These are phyloP conservation scores for Conus ventricosus DNA, from an alignment of 1,140 invertebrate species.

Conservation along the genomic window DNA sequence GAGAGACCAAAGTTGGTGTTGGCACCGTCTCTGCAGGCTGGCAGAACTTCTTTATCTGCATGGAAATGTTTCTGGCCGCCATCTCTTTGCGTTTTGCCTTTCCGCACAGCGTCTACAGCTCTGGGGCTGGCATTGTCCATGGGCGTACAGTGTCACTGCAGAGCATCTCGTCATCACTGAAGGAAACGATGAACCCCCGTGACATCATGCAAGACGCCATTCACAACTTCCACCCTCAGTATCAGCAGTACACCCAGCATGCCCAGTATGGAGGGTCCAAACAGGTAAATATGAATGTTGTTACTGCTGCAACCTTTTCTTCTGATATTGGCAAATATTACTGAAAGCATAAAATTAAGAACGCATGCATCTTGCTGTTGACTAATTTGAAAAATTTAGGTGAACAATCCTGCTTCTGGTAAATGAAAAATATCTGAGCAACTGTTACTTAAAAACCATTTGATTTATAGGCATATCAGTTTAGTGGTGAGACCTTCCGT, in stretches of 20 bases:
- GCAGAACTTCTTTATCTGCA: slow-evolving; percentile 99
- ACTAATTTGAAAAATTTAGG: too few species aligned
- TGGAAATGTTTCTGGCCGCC: slow-evolving; percentile 99
- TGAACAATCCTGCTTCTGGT: too few species aligned
- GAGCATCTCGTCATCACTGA: slow-evolving; percentile 98
- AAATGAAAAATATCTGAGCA: too few species aligned
- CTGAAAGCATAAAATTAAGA: too few species aligned
- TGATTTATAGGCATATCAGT: too few species aligned
- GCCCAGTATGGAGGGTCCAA: slow-evolving; percentile 30
- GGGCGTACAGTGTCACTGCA: slow-evolving; percentile 93
- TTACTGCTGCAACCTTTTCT: background rate
- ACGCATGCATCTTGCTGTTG: too few species aligned
- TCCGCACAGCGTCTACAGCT: slow-evolving; percentile 78
- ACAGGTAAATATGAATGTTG: background rate
- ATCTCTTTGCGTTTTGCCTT: slow-evolving; percentile 98
- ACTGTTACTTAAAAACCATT: too few species aligned
- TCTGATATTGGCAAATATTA: too few species aligned
- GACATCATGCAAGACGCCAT: slow-evolving; percentile 99
- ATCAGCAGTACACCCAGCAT: slow-evolving; percentile 99
- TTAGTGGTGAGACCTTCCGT: too few species aligned
- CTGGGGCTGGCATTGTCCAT: slow-evolving; percentile 59
- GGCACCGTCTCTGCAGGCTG: slow-evolving; percentile 99
- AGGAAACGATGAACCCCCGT: slow-evolving; percentile 99
- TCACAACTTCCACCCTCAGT: slow-evolving; percentile 99
- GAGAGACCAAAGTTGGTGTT: slow-evolving; percentile 81